These are phyloP conservation scores for Acleris cristana DNA, from an alignment of 2,888 invertebrate genomes.

Conservation along the genomic window DNA sequence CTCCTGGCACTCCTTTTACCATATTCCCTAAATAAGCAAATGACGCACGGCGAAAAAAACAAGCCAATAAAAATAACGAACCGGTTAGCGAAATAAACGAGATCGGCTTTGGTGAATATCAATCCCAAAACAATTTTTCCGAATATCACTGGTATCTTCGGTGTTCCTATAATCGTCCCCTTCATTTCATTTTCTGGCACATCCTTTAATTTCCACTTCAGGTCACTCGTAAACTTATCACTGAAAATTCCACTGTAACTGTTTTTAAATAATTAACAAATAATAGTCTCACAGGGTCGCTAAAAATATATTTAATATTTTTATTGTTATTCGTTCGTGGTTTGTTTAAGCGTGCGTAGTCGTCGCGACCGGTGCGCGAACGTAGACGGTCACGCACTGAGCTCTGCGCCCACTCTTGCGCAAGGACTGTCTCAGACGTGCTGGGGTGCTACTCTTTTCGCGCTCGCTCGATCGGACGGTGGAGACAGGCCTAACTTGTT, in stretches of 20 bases:
- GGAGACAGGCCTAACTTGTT: no score
- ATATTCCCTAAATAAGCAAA: no score
- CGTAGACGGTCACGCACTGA: conserved; percentile 38
- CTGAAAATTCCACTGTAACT: conserved; percentile 8
- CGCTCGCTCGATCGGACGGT: no score
- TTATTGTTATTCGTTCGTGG: conserved; percentile 15
- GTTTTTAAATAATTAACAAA: background rate
- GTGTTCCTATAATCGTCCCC: conserved; percentile 57
- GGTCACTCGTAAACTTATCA: conserved; percentile 11
- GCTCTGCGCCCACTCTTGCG: conserved; percentile 12
- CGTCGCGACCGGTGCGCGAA: conserved; percentile 36
- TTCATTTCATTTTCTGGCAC: conserved; percentile 67
- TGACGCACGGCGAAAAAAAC: background rate
- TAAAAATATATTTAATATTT: background rate
- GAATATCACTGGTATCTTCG: conserved; percentile 72
- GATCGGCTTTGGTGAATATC: conserved; percentile 85
- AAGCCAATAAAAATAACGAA: conserved; percentile 64
- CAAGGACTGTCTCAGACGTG: conserved; percentile 55
- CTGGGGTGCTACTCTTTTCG: no score
- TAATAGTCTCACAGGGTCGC: background rate
- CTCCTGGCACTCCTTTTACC: no score
- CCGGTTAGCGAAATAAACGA: conserved; percentile 85
- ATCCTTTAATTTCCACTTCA: conserved; percentile 22
- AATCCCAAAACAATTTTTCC: conserved; percentile 85
- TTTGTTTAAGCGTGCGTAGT: conserved; percentile 13